Base-by-base conservation (phyloP, 2,113 vertebrate species). In the Scophthalmus maximus region DNA sequence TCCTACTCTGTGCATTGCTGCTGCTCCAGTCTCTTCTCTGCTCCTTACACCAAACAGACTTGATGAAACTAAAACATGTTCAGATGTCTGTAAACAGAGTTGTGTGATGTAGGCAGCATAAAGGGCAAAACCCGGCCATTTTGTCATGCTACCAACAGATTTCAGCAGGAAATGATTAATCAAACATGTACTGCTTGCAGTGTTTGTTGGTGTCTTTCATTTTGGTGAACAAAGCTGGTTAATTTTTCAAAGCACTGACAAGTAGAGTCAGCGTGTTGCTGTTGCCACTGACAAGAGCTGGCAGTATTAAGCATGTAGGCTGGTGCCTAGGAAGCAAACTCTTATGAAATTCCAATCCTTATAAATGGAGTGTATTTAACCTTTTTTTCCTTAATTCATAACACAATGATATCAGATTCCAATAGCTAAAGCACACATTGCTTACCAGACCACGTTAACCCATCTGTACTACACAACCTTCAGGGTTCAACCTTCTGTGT, bases 11-110 rank as follows among this genome's bases (percentile, higher is more conserved):
- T 32, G 17, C 53, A 18, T 15, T 11, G 29, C 55, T 46, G 34
- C 46, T 29, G 34, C 36, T 42, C n/a, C 27, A 44, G 42, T n/a
- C 6, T 44, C 42, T 44, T 40, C 18, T 29, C 53, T 17, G 22
- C 59, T 42, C 47, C 76, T 10, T 30, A 26, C 46, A 51, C 34
- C 8, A 40, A 40, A 46, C 26, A 53, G 10, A 46, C 18, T 57
- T 3, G 34, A 68, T 14, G n/a, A 52, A 57, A 61, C 20, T 14
- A 25, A 68, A 52, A 76, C 36, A 50, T 26, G 30, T 38, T 58
- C 30, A 30, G 27, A 18, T 12, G 56, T 66, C 46, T 32, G 58
- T 56, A 12, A 58, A 58, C 36, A 15, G 27, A 68, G n/a, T 8
- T 40, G 20, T 58, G n/a, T 51, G 30, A 50, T 40, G 14, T 30